Evolutionary conservation across 2,797 vertebrate species (phyloP), one percentile per base, ranked within the genome.

Genomic region (Syncerus caffer): DNA sequence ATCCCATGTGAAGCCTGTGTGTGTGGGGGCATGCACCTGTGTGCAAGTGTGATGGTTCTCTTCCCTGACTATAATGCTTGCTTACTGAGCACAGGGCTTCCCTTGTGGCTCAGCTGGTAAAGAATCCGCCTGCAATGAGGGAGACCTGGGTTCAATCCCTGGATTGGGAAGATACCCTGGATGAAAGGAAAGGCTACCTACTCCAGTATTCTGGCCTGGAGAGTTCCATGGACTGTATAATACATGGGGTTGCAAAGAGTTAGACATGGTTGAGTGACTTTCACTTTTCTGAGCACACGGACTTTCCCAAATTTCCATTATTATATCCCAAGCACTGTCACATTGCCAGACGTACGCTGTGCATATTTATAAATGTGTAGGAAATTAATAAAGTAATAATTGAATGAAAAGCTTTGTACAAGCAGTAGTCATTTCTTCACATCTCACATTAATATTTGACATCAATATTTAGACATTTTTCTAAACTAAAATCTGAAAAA

Each of bases 351-450:
- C 21, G 71, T 27, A 34, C 34, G 13, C 29, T 50, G 50, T 50
- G 50, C 12, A 13, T 89, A 88, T 64, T 80, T 12, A 64, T 55
- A 93, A 87, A 78, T 55, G 0, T 71, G 10, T 17, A 50, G 0
- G 58, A 13, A 94, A 60, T 93, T 62, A 47, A 62, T 15, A 78
- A 92, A 87, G 27, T 45, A 93, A 85, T 31, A 42, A 85, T 27
- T 89, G 27, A 89, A 82, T 64, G 6, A 9, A 67, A 38, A n/a
- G 27, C 19, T 97, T 85, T 50, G 21, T 1, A 34, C 4, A 89
- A 53, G 25, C 0, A 76, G 58, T 11, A 25, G 6, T 51, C 64
- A 62, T 23, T 64, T 76, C 17, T 76, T 38, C 45, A 53, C 3
- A 50, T 89, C 95, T 90, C 50, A 93, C 3, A 13, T 23, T 55